Evolutionary conservation across 2,113 vertebrate species (phyloP).

Genomic region (Ammodytes marinus): DNA sequence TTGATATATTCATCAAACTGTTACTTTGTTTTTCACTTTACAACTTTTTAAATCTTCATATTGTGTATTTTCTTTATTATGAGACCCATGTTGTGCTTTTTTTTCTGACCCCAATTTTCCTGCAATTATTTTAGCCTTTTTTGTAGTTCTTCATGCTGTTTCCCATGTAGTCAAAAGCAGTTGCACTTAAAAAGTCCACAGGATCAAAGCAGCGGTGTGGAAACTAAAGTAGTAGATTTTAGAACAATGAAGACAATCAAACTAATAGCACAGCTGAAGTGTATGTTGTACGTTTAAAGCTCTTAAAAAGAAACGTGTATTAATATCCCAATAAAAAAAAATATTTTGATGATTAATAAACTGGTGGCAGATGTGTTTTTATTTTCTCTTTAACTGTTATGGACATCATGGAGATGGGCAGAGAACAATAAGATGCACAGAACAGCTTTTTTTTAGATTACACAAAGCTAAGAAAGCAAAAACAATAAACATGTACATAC

Average conservation of each 20-base stretch:
- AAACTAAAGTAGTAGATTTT: slow-evolving; percentile 26
- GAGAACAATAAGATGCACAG: background rate
- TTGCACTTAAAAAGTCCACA: slow-evolving; percentile 47
- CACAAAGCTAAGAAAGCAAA: background rate
- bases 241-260: slow-evolving; percentile 49
- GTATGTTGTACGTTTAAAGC: slow-evolving; percentile 57
- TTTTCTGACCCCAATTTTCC: slow-evolving; percentile 6
- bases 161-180: slow-evolving; percentile 20
- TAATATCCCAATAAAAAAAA: slow-evolving; percentile 74
- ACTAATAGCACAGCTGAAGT: slow-evolving; percentile 43
- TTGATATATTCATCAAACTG: slow-evolving; percentile 32
- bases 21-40: slow-evolving; percentile 33
- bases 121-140: slow-evolving; percentile 21
- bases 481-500: background rate
- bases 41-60: background rate
- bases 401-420: background rate
- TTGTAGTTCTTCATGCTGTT: background rate
- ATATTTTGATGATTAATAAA: slow-evolving; percentile 35
- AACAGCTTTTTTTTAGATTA: background rate
- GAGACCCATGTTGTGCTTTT: slow-evolving; percentile 30
- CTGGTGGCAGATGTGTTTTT: slow-evolving; percentile 12
- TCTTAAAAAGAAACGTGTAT: slow-evolving; percentile 38
- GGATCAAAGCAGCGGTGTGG: slow-evolving; percentile 17
- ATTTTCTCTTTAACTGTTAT: background rate
- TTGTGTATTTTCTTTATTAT: slow-evolving; percentile 28